phyloP scores from a whole-genome alignment of 2,797 vertebrate species.

The Gila robusta region DNA sequence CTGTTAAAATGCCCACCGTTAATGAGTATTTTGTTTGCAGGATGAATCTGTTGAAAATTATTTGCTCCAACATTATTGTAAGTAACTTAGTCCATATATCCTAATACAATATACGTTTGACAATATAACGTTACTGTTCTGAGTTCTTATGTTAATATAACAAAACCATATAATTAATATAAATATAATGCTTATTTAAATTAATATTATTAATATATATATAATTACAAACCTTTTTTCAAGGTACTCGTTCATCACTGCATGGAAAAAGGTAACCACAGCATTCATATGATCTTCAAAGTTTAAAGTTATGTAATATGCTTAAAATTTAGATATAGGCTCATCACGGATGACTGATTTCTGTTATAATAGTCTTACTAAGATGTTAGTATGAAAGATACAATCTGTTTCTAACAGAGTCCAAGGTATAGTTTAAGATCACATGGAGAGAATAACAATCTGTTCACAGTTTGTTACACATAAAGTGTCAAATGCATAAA shows the following conservation, averaged over 20 bases:
- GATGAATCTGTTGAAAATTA: conserved; percentile 71
- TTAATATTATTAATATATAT: neutral
- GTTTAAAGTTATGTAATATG: neutral
- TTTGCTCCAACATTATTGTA: conserved; percentile 62
- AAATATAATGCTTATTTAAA: neutral
- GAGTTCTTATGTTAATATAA: neutral
- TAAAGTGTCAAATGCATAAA: neutral
- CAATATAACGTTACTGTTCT: neutral
- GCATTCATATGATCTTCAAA: neutral
- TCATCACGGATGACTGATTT: neutral
- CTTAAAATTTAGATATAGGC: neutral
- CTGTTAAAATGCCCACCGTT: neutral
- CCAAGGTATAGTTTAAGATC: neutral
- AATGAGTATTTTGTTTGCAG: conserved; percentile 58
- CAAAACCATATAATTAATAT: too few relatives aligned
- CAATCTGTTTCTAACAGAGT: neutral
- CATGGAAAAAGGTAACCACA: conserved; percentile 54
- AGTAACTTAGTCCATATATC: conserved; percentile 25
- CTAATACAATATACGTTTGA: neutral
- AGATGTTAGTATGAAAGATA: neutral
- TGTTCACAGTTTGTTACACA: neutral
- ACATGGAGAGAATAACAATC: neutral
- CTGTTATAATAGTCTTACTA: neutral
- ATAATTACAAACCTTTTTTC: conserved; percentile 56
- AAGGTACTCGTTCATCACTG: conserved; percentile 74